Conservation (phyloP, 2,797 vertebrate species). For the Smutsia temminckii region DNA sequence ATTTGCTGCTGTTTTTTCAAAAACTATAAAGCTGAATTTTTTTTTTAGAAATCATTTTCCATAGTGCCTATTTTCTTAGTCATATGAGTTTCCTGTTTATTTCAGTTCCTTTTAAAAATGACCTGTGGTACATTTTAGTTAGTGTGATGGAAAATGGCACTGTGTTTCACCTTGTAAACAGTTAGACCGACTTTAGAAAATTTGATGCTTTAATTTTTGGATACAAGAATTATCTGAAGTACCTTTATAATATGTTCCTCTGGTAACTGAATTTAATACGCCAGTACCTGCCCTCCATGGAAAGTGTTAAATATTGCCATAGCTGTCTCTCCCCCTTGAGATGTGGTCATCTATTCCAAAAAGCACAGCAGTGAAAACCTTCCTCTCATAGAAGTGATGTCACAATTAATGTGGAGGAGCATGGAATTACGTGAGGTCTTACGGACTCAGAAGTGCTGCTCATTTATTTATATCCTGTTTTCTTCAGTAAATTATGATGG, state of each 20-base stretch:
- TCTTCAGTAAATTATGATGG: background rate
- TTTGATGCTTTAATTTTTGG: background rate
- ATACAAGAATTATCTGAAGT: background rate
- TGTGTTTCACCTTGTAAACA: background rate
- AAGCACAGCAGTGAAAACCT: background rate
- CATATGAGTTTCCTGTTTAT: background rate
- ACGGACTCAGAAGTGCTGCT: background rate
- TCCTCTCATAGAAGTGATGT: too few relatives aligned
- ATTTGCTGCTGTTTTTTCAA: background rate
- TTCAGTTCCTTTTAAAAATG: slow-evolving; percentile 14
- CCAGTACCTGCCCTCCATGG: background rate
- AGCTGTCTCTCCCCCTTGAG: background rate
- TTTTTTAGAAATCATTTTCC: slow-evolving; percentile 8
- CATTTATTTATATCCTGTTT: slow-evolving; percentile 1
- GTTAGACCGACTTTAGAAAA: background rate
- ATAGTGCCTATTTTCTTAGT: background rate
- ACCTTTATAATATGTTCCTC: background rate
- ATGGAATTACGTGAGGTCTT: background rate
- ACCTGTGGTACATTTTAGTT: background rate
- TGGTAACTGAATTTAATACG: background rate
- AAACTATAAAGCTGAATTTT: background rate
- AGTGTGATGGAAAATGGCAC: background rate
- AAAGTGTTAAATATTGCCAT: background rate
- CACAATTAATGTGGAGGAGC: background rate
- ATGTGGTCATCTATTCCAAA: background rate